Percentiles rank a stretch among this genome's conserved stretches.
phyloP scores from a whole-genome alignment of 2,888 invertebrate species.

The Criorhina ranunculi region DNA sequence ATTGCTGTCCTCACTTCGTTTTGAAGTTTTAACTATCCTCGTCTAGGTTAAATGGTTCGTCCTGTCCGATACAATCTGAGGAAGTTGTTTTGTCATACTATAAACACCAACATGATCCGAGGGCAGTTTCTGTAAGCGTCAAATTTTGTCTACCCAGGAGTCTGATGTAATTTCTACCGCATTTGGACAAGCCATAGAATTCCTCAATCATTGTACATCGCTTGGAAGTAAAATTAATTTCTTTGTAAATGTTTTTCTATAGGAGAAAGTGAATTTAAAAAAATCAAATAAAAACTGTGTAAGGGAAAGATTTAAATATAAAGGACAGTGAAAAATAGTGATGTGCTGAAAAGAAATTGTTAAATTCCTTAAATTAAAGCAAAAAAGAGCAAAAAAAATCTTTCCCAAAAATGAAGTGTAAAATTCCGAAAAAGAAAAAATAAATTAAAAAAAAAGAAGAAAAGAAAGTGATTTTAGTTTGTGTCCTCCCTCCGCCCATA shows the following conservation, averaged over 20 bases:
- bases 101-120: too few relatives aligned
- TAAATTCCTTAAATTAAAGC: conserved; percentile 18
- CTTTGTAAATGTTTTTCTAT: conserved; percentile 18
- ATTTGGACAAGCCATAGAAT: conserved; percentile 25
- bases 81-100: too few relatives aligned
- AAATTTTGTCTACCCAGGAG: too few relatives aligned
- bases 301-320: conserved; percentile 47
- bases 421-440: conserved; percentile 12
- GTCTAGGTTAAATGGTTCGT: too few relatives aligned
- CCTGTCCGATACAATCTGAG: too few relatives aligned
- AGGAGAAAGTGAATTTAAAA: conserved; percentile 19
- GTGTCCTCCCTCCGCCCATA: conserved; percentile 44
- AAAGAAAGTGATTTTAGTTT: conserved; percentile 50
- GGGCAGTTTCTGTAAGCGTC: too few relatives aligned
- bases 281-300: conserved; percentile 45
- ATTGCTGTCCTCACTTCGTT: too few relatives aligned
- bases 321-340: conserved; percentile 58
- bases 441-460: conserved; percentile 39
- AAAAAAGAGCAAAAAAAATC: conserved; percentile 36
- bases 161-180: neutral
- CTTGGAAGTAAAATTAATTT: conserved; percentile 31
- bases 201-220: neutral
- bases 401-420: conserved; percentile 44
- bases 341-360: conserved; percentile 23
- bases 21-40: too few relatives aligned